Evolutionary conservation across 2,888 invertebrate genomes (phyloP).

Genomic region (Ashinkailepas kermadecensis): DNA sequence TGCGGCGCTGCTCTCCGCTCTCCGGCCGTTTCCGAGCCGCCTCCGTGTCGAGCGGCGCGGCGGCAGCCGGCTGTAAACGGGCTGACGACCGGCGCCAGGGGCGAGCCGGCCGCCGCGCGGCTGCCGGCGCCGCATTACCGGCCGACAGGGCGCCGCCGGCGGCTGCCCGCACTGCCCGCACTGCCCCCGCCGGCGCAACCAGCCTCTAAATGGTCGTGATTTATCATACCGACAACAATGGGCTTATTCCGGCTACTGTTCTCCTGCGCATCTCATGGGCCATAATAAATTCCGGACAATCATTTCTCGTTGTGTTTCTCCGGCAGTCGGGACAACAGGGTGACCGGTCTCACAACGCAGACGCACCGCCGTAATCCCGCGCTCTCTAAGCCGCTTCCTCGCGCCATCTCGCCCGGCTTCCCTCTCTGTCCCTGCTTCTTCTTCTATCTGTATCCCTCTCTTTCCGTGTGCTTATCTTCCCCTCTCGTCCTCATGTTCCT

Average conservation of each 20-base stretch:
- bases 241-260: constrained; percentile 18
- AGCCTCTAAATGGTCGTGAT: constrained; percentile 5
- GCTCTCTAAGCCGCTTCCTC: too few species aligned
- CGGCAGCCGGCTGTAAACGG: neutral
- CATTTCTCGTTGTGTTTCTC: neutral
- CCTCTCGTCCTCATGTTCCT: constrained; percentile 22
- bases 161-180: neutral
- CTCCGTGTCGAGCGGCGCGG: too few species aligned
- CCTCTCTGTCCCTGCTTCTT: constrained; percentile 25
- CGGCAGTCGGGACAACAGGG: neutral
- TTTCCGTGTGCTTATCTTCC: neutral
- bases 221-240: constrained; percentile 17
- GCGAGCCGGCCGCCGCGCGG: neutral
- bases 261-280: neutral
- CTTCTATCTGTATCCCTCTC: neutral
- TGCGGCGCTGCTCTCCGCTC: too few species aligned
- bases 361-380: neutral
- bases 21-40: too few species aligned
- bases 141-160: neutral
- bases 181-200: neutral
- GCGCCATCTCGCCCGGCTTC: constrained; percentile 1
- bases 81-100: neutral
- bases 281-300: constrained; percentile 13
- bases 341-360: neutral
- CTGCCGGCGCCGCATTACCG: neutral